Base-by-base conservation (phyloP, 2,113 vertebrate species). In the Hydrochoerus hydrochaeris region DNA sequence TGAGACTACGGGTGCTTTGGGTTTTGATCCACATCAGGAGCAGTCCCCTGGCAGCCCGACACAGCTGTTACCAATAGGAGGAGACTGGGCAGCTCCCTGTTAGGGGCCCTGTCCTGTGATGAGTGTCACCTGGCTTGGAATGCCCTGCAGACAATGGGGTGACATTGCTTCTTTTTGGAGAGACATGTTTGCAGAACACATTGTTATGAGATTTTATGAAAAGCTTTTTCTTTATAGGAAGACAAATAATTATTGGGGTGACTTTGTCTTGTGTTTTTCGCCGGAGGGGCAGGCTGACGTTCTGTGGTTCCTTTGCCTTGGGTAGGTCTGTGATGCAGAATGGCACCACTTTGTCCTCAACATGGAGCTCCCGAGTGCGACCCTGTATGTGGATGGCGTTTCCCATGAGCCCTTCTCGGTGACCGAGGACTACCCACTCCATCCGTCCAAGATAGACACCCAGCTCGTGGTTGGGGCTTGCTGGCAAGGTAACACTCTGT, bases 281-380 rank as follows among this genome's bases (percentile, higher is more conserved):
- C 3, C 0, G 4, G 58, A 49, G 24, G 67, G 82, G 60, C 49
- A 30, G 63, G 22, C 3, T 63, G 95, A 49, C 19, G 0, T 20
- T 10, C 24, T 30, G 8, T 4, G 7, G 35, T 16, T 13, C 52
- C 38, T 22, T 16, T 73, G 20, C 54, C 91, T 49, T 41, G 0
- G 44, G 9, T 94, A 99, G 99, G 99, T 99, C 81, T 99, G 99
- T 95, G 99, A 99, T 92, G 99, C 99, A 95, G 99, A 99, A 63
- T 99, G 99, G 99, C 99, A 99, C 91, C 99, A 99, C 98, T 99
- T 99, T 0, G 99, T 99, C 10, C 98, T 99, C 96, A 99, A 98
- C 0, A 98, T 99, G 26, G 99, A 99, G 30, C 98, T 99, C 94
- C 99, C 99, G 0, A 94, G 98, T 0, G 99, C 99, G 90, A 99